Base-by-base conservation (phyloP, 2,888 invertebrate species). In the Punctoribates punctum region DNA sequence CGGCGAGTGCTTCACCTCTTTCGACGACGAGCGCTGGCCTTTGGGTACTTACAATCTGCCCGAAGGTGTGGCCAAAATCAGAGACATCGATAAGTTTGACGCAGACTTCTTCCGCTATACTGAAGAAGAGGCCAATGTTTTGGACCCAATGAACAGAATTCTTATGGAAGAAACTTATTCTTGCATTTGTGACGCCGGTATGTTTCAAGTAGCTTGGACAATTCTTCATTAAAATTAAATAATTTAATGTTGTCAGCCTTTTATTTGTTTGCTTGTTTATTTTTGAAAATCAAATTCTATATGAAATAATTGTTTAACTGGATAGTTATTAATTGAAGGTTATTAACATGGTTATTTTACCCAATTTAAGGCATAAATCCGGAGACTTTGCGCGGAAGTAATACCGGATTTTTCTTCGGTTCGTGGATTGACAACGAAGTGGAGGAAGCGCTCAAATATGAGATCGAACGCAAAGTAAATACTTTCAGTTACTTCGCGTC, bases 41-140 rank as follows among this genome's bases (percentile, higher is more conserved):
- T 4, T 9, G 73, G 74, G 74, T 5, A 57, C 65, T 3, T 74
- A 74, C n/a, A 23, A 46, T 46, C 20, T 74, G 27, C 74, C 74
- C n/a, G 29, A 57, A 34, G 74, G 74, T 9, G n/a, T 46, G 17
- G 74, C 60, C 51, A 74, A 74, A 34, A n/a, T 74, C 17, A 57
- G 60, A 29, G 27, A 54, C 23, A n/a, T 74, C 27, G 74, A 74
- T 15, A 62, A 74, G n/a, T 74, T 74, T 23, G 74, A 74, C 17
- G 74, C 74, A 11, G 29, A 74, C 4, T 65, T 74, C 74, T 74
- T 74, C 29, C 67, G 74, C 13, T 74, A 23, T 23, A 74, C 29
- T 4, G 74, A 74, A 1, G 72, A 54, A n/a, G 29, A 73, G 17
- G 74, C 70, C 0, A 34, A 74, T 65, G 29, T 74, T 29, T 11